A percentile compares a stretch with the other conserved stretches of the same genome.
These are phyloP conservation scores for Spinus pinus DNA, from an alignment of 2,797 vertebrate genomes.

Conservation along the genomic window DNA sequence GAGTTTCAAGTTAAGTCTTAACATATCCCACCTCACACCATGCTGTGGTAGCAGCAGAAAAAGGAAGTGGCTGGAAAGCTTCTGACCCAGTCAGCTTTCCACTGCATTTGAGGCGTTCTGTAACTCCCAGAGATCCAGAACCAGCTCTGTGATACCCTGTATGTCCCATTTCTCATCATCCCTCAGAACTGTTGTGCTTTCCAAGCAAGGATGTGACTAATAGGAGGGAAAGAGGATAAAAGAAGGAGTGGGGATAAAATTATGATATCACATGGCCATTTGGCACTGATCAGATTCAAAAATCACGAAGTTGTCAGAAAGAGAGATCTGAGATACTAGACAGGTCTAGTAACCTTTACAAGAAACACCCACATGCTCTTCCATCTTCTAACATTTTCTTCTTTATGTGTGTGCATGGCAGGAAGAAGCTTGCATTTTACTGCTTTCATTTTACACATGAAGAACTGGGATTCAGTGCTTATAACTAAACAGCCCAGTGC, in stretches of 20 bases:
- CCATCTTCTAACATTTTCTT: neutral
- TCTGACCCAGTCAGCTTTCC: neutral
- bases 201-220: neutral
- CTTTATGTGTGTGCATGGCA: neutral
- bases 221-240: neutral
- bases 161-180: neutral
- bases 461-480: neutral
- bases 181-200: neutral
- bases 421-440: neutral
- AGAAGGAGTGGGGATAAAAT: neutral
- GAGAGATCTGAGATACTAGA: neutral
- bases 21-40: neutral
- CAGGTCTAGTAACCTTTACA: neutral
- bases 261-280: neutral
- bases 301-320: neutral
- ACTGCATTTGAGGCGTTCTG: neutral
- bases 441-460: neutral
- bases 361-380: conserved; percentile 12
- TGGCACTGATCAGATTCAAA: neutral
- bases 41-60: neutral
- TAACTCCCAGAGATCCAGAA: neutral
- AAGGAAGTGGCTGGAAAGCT: conserved; percentile 2
- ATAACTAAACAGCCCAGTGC: neutral
- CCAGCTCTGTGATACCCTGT: neutral
- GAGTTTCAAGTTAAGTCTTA: neutral